Evolutionary conservation across 1,140 invertebrate genomes (phyloP).

Genomic region (Thalassaphorura encarpata): DNA sequence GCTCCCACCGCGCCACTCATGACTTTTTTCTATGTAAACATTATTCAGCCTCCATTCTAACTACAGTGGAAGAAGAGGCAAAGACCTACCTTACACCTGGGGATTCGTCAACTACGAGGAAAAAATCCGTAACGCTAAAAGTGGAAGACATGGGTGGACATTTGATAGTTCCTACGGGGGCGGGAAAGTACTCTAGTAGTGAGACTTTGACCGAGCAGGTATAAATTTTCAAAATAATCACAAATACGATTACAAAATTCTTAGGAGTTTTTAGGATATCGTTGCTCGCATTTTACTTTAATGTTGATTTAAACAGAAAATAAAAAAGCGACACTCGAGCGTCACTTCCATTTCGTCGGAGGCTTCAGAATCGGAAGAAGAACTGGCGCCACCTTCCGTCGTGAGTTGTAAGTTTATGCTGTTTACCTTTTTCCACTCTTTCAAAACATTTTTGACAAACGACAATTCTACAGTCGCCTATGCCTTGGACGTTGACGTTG

Average conservation of each 20-base stretch:
- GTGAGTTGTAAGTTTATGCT: slow-evolving; percentile 22
- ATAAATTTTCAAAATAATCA: neutral
- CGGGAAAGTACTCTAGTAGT: slow-evolving; percentile 20
- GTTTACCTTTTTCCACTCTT: too few species aligned
- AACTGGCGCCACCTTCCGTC: slow-evolving; percentile 1
- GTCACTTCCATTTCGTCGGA: slow-evolving; percentile 24
- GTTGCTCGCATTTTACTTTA: neutral
- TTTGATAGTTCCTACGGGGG: slow-evolving; percentile 30
- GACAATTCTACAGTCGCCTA: too few species aligned
- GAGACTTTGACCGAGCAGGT: slow-evolving; percentile 32
- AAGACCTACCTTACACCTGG: slow-evolving; percentile 19
- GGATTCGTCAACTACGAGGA: slow-evolving; percentile 22
- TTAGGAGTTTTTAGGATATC: neutral
- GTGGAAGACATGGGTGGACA: slow-evolving; percentile 31
- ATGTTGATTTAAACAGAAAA: slow-evolving; percentile 6
- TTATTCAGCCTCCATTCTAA: neutral
- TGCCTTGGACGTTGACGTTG: too few species aligned
- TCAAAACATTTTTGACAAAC: too few species aligned
- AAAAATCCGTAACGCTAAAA: slow-evolving; percentile 31
- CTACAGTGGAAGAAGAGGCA: slow-evolving; percentile 30
- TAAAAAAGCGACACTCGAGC: slow-evolving; percentile 27
- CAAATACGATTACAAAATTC: neutral
- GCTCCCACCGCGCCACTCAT: too few species aligned
- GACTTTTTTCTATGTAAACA: neutral
- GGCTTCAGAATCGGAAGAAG: slow-evolving; percentile 26